phyloP scores from a whole-genome alignment of 1,140 invertebrate species.

The Ruditapes philippinarum region DNA sequence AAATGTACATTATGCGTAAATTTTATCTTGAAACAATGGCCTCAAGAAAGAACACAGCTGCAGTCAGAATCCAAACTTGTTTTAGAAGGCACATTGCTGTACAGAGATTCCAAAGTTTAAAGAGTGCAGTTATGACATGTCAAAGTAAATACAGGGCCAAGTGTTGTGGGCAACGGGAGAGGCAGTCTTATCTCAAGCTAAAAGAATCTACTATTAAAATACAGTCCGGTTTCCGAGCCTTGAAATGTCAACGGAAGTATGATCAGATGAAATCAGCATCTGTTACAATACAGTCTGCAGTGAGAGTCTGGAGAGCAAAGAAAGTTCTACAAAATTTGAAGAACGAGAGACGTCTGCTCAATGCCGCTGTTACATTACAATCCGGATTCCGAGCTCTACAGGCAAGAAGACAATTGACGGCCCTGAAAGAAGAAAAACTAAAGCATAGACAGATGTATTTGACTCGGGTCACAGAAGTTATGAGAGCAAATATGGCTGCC shows the following conservation, averaged over 20 bases:
- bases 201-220: slow-evolving; percentile 43
- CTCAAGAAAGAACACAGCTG: slow-evolving; percentile 40
- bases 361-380: slow-evolving; percentile 71
- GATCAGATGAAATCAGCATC: too few species aligned
- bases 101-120: background rate
- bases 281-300: slow-evolving; percentile 75
- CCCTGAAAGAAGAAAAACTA: background rate
- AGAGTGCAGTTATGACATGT: slow-evolving; percentile 69
- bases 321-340: slow-evolving; percentile 14
- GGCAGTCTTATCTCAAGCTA: background rate
- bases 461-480: slow-evolving; percentile 29
- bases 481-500: slow-evolving; percentile 69
- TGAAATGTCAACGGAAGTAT: background rate
- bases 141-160: slow-evolving; percentile 75
- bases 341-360: background rate
- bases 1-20: slow-evolving; percentile 62
- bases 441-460: slow-evolving; percentile 59
- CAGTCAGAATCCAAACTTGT: slow-evolving; percentile 70
- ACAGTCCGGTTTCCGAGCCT: background rate
- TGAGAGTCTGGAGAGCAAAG: slow-evolving; percentile 59
- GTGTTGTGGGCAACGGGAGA: background rate
- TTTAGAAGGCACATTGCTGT: slow-evolving; percentile 60
- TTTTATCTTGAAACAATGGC: background rate
- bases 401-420: slow-evolving; percentile 20
- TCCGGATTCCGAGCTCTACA: slow-evolving; percentile 59